Conservation (phyloP, 2,113 vertebrate genomes). For the Pygoscelis adeliae region DNA sequence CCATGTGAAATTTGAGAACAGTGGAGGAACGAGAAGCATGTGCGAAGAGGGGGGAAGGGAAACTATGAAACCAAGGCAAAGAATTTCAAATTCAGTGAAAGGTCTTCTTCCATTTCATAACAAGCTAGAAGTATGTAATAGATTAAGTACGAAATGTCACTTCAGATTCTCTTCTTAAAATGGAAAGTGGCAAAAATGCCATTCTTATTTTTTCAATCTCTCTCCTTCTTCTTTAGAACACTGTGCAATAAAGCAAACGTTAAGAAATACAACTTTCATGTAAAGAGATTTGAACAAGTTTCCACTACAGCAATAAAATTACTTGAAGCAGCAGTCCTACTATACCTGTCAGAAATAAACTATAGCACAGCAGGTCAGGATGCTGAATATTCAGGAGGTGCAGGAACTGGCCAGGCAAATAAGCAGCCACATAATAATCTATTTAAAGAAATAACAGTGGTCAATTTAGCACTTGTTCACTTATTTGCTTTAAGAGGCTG, state of each 20-base stretch:
- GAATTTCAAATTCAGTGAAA: conserved; percentile 45
- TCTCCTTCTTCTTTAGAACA: neutral
- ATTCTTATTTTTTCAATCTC: neutral
- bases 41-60: neutral
- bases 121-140: neutral
- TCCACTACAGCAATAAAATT: neutral
- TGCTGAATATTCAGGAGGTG: conserved; percentile 91
- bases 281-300: neutral
- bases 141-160: neutral
- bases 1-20: conserved; percentile 56
- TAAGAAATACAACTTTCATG: neutral
- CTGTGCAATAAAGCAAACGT: neutral
- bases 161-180: neutral
- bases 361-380: conserved; percentile 89
- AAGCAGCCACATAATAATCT: conserved; percentile 90
- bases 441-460: conserved; percentile 54
- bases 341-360: conserved; percentile 90
- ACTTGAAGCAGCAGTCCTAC: neutral
- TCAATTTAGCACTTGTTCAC: conserved; percentile 28
- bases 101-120: conserved; percentile 9
- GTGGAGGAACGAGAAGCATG: neutral
- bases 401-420: conserved; percentile 86
- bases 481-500: conserved; percentile 13
- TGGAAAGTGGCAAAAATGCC: neutral
- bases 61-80: neutral